Percentiles rank a stretch among this genome's conserved stretches.
Conservation (phyloP, 2,113 vertebrate genomes). For the Glareola pratincola region DNA sequence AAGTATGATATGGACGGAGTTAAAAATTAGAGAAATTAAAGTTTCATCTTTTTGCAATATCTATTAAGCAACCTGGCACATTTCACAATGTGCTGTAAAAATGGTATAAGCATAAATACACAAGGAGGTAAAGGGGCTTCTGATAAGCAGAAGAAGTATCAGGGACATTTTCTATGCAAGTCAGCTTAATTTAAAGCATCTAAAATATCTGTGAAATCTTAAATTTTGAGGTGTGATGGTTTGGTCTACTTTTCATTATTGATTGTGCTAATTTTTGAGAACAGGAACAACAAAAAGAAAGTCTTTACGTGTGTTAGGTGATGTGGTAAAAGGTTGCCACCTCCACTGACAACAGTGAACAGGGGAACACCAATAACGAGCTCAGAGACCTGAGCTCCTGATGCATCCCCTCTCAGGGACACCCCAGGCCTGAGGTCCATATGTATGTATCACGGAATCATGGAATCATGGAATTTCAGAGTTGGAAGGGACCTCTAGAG, state of each 20-base stretch:
- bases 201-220: neutral
- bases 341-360: neutral
- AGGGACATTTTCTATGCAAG: neutral
- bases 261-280: neutral
- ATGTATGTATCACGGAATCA: too few relatives aligned
- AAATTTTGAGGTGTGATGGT: neutral
- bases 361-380: neutral
- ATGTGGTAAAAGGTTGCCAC: too few relatives aligned
- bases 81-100: neutral
- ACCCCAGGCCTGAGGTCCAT: neutral
- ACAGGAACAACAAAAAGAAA: neutral
- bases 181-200: neutral
- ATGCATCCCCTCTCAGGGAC: neutral
- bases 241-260: neutral
- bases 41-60: neutral
- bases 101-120: neutral
- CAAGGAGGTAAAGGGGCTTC: neutral
- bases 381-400: fast-evolving
- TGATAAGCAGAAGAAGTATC: neutral
- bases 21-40: neutral
- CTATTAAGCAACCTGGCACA: neutral
- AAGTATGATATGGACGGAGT: neutral
- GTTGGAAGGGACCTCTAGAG: too few relatives aligned
- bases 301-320: neutral
- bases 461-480: too few relatives aligned